phyloP scores from a whole-genome alignment of 2,113 vertebrate species.

The Hydropotes inermis region DNA sequence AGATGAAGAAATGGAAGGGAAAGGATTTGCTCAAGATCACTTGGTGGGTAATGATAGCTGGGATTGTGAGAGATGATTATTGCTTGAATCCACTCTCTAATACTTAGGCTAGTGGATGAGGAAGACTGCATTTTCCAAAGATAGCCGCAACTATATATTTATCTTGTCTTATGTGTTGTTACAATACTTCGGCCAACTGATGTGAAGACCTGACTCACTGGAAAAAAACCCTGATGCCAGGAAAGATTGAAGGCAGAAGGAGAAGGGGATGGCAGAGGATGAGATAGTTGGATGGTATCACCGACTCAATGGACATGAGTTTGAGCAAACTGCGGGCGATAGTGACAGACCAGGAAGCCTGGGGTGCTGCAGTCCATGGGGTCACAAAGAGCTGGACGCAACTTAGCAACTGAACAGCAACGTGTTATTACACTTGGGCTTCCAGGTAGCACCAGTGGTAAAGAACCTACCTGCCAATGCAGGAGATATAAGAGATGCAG shows the following conservation, averaged over 20 bases:
- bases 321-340: not conserved
- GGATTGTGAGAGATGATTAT: not conserved
- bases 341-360: not conserved
- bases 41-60: not conserved
- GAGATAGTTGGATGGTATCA: not conserved
- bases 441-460: not conserved
- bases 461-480: not conserved
- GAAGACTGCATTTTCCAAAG: not conserved
- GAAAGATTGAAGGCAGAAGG: not conserved
- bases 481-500: not conserved
- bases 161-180: not conserved
- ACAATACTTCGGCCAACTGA: not conserved
- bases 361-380: not conserved
- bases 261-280: not conserved
- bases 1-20: not conserved
- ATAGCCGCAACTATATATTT: not conserved
- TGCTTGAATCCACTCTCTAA: not conserved
- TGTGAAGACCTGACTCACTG: not conserved
- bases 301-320: not conserved
- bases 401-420: not conserved
- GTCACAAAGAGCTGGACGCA: not conserved
- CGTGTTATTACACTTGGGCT: not conserved
- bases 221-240: not conserved
- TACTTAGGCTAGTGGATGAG: not conserved
- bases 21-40: not conserved